A percentile compares a stretch with the other conserved stretches of the same genome.
Conservation (phyloP, 2,797 vertebrate genomes). For the Macropus fuliginosus region DNA sequence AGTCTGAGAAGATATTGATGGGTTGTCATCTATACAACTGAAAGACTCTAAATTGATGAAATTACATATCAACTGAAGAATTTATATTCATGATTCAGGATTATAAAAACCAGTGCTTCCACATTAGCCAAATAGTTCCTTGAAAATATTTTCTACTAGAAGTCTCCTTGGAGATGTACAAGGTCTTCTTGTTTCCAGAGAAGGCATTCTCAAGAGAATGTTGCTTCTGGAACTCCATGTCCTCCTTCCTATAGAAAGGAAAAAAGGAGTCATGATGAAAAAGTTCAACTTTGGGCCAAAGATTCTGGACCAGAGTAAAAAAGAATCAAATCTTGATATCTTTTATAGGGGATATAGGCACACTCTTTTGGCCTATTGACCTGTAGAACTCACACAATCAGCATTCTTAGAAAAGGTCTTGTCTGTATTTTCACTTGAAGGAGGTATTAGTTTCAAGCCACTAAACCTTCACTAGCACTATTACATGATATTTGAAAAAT, state of each 20-base stretch:
- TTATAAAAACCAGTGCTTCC: not conserved
- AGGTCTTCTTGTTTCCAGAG: not conserved
- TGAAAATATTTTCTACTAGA: not conserved
- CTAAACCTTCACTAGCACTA: constrained; percentile 12
- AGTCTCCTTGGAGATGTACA: not conserved
- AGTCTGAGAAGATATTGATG: not conserved
- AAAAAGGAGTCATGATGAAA: constrained; percentile 35
- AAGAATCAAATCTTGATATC: not conserved
- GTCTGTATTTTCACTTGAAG: not conserved
- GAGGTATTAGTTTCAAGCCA: constrained; percentile 8
- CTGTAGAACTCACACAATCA: not conserved
- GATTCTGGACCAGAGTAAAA: constrained; percentile 36
- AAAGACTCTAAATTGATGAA: not conserved
- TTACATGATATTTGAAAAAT: constrained; percentile 6
- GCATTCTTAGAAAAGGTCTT: not conserved
- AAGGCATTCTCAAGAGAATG: constrained; percentile 7
- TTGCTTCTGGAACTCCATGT: constrained; percentile 32
- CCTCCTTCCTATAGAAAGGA: constrained; percentile 28
- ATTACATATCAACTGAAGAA: not conserved
- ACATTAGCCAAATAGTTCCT: not conserved
- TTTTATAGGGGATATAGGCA: not conserved
- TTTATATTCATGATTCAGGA: not conserved
- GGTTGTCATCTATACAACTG: not conserved
- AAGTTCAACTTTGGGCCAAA: constrained; percentile 28
- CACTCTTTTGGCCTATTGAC: constrained; percentile 18